Percentiles rank a stretch among this genome's conserved stretches.
These are phyloP conservation scores for Volucella zonaria DNA, from an alignment of 2,888 invertebrate species.

Conservation along the genomic window DNA sequence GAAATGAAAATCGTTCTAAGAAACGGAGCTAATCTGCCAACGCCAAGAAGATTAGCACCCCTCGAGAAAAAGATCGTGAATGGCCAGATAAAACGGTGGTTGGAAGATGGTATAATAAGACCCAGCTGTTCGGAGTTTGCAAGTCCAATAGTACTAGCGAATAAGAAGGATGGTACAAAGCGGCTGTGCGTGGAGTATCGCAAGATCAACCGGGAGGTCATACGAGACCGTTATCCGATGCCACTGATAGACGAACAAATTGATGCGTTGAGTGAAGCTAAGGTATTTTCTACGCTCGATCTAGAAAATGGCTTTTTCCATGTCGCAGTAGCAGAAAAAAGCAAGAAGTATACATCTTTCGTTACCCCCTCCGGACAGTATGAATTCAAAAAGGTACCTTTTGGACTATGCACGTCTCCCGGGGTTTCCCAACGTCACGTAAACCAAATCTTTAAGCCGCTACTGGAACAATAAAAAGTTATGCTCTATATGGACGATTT, in stretches of 20 bases:
- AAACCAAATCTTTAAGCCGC: conserved; percentile 38
- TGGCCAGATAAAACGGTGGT: too few species aligned
- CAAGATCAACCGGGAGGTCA: too few species aligned
- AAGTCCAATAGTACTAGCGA: conserved; percentile 71
- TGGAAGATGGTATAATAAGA: too few species aligned
- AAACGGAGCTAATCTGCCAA: too few species aligned
- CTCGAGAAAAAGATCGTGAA: too few species aligned
- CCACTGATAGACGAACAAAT: conserved; percentile 74
- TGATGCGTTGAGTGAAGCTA: conserved; percentile 73
- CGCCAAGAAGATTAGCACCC: too few species aligned
- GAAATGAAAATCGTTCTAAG: too few species aligned
- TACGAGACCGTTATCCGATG: conserved; percentile 73
- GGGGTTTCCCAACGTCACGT: conserved; percentile 73
- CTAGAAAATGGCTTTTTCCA: not conserved
- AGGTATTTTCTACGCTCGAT: conserved; percentile 77
- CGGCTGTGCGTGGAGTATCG: conserved; percentile 74
- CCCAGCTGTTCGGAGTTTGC: conserved; percentile 75
- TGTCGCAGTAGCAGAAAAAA: too few species aligned
- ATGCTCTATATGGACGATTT: conserved; percentile 76
- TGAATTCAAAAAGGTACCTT: conserved; percentile 76
- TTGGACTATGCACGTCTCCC: conserved; percentile 78
- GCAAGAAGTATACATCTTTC: conserved; percentile 70
- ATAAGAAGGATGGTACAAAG: conserved; percentile 37
- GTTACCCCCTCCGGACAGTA: conserved; percentile 76
- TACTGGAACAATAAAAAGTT: not conserved